Base-by-base conservation (phyloP, 2,797 vertebrate genomes). In the Huso huso region DNA sequence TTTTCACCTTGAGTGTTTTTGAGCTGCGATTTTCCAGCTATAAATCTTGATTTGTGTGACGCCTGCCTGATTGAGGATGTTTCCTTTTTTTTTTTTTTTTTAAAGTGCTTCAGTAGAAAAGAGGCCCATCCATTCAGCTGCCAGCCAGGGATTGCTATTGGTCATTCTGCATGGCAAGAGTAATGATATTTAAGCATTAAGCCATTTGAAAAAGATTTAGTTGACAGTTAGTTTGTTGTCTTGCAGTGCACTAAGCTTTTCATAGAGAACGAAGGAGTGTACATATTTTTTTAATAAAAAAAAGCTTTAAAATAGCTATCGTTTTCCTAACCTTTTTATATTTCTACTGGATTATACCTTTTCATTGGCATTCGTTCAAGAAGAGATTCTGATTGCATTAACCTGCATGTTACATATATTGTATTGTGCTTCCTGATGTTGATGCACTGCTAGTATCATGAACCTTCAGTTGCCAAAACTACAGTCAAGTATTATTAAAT, bases 1-100 rank as follows among this genome's bases (percentile, higher is more conserved):
- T 69, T 66, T 71, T 59, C 68, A 74, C 73, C 73, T 75, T 69
- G 75, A 37, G 77, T 76, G 78, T 87, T 86, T 82, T 80, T 79
- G 80, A 82, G 81, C 81, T 84, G 79, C 82, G 85, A 84, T 87
- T 85, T 87, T 87, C 86, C 78, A 73, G 80, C 81, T 77, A 79
- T 86, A 87, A 88, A 86, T 86, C 85, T 81, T 73, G 66, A 75
- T 69, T 73, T 76, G 83, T 79, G 78, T 83, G 78, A 84, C 80
- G 75, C 72, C 71, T 79, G 82, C 79, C 82, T 82, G 81, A 84
- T 79, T 71, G 70, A 74, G 78, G 78, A 75, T 80, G 75, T 81
- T 80, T 66, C 67, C 69, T 18, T 18, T 18, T 18, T 18, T 18
- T 1, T 18, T 69, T 69, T 53, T 66, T 67, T 66, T 73, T 71